These are phyloP conservation scores for Osmoderma eremita DNA, from an alignment of 2,888 invertebrate species.

Conservation along the genomic window DNA sequence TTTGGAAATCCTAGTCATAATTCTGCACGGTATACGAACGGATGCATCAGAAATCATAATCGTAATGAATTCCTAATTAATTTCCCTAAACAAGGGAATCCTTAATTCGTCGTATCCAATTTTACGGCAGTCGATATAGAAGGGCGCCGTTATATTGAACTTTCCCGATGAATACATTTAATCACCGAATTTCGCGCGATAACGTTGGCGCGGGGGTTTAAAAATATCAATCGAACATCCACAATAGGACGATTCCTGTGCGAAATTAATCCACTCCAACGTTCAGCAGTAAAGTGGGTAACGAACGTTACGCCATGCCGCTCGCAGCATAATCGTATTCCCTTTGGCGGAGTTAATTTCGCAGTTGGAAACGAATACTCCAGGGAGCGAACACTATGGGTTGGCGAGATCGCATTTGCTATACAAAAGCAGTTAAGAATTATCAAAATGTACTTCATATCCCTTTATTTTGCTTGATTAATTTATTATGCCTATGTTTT, in stretches of 20 bases:
- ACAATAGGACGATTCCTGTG: neutral
- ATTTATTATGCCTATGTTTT: too few relatives aligned
- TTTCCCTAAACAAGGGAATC: too few relatives aligned
- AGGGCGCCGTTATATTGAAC: neutral
- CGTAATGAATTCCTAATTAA: too few relatives aligned
- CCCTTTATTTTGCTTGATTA: too few relatives aligned
- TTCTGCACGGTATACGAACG: too few relatives aligned
- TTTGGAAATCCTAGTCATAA: too few relatives aligned
- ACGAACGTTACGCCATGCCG: neutral
- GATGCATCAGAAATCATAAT: too few relatives aligned
- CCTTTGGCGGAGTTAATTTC: constrained; percentile 15
- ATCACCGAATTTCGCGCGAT: neutral
- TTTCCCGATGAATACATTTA: neutral
- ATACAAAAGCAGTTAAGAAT: neutral
- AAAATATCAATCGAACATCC: constrained; percentile 9
- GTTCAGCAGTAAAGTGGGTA: constrained; percentile 4
- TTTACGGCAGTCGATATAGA: too few relatives aligned
- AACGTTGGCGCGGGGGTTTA: neutral
- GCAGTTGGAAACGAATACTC: neutral
- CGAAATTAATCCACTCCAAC: constrained; percentile 5
- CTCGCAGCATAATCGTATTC: constrained; percentile 6
- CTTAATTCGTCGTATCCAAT: too few relatives aligned
- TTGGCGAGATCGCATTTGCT: neutral
- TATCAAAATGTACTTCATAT: neutral
- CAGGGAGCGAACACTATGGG: neutral